Base-by-base conservation (phyloP, 2,888 invertebrate genomes). In the Hesperia comma region DNA sequence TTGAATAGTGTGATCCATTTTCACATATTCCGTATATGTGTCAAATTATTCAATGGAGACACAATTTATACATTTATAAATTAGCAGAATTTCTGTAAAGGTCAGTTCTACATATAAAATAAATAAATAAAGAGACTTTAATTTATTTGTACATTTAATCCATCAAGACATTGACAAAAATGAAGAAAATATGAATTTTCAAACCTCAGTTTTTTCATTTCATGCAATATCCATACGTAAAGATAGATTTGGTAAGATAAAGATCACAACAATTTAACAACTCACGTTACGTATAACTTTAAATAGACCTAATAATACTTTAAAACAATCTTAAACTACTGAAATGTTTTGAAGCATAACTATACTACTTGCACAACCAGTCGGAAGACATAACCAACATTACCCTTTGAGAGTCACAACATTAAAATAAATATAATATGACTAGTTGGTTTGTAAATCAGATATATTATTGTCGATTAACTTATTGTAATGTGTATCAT, bases 231-330 rank as follows among this genome's bases (percentile, higher is more conserved):
- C 12, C 12, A 37, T 10, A 5, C n/a, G 41, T 26, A 26, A 37
- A 49, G 49, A 49, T 67, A 61, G 43, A 60, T 68, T 61, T 61
- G 55, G 49, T 56, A 49, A 61, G 26, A 67, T 55, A 55, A 63
- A 49, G 33, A 56, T 63, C 63, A 56, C 63, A 43, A 46, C 46
- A 32, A 57, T 57, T 57, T 15, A 57, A 51, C 33, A 63, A 57
- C 56, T 41, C 37, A 40, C 19, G 33, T 63, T 57, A 33, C 41
- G 49, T 49, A 49, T 49, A 49, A 55, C 19, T 55, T 57, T 57
- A 63, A 63, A 49, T 57, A 58, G n/a, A 46, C 7, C 63, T 63
- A 63, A 63, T 63, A 63, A 63, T 57, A 63, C 63, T 57, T 58
- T 21, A 26, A 21, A 58, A 58, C 32, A 46, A 43, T 46, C 26